A percentile compares a stretch with the other conserved stretches of the same genome.
Conservation (phyloP, 1,140 invertebrate species). For the Euwallacea similis region DNA sequence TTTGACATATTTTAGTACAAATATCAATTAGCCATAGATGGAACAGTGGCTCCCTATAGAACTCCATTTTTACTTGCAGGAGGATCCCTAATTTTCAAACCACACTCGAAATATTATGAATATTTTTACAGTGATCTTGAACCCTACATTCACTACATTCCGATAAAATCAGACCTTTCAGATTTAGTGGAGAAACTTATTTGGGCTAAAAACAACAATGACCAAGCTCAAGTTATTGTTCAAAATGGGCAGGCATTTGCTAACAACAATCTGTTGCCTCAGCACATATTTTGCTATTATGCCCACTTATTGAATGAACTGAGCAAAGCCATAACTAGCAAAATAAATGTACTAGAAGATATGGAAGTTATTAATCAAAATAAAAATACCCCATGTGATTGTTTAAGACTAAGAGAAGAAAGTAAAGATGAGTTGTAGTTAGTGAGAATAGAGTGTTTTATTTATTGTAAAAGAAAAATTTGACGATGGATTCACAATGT, state of each 20-base stretch:
- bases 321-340: conserved; percentile 66
- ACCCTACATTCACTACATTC: conserved; percentile 82
- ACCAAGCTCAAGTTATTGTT: conserved; percentile 70
- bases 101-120: conserved; percentile 92
- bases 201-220: conserved; percentile 81
- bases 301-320: conserved; percentile 79
- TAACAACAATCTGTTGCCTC: conserved; percentile 77
- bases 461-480: not conserved
- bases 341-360: conserved; percentile 62
- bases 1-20: conserved; percentile 77
- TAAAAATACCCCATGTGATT: conserved; percentile 59
- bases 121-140: conserved; percentile 84
- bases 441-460: not conserved
- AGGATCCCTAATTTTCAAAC: conserved; percentile 86
- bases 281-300: conserved; percentile 90
- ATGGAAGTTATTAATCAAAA: conserved; percentile 78
- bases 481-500: too few species aligned
- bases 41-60: conserved; percentile 93
- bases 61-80: conserved; percentile 90
- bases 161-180: conserved; percentile 77
- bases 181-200: conserved; percentile 78
- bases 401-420: conserved; percentile 39
- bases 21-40: conserved; percentile 94
- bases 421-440: conserved; percentile 4
- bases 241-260: conserved; percentile 73